These are phyloP conservation scores for Stramonita haemastoma DNA, from an alignment of 2,888 invertebrate species.

Conservation along the genomic window DNA sequence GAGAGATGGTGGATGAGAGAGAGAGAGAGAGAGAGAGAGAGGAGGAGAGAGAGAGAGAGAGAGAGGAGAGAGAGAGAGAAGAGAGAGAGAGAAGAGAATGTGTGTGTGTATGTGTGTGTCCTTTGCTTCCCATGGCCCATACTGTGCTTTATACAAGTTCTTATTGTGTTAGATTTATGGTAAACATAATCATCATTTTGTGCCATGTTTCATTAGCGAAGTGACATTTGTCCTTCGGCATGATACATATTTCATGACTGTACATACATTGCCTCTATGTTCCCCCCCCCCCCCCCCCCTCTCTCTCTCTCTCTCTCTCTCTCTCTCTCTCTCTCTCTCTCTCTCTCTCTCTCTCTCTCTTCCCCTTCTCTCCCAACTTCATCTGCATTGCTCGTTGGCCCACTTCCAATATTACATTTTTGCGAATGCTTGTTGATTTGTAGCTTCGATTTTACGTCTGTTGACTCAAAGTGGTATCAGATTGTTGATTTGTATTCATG, in stretches of 20 bases:
- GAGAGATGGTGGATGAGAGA: neutral
- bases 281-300: neutral
- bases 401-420: neutral
- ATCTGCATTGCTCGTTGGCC: neutral
- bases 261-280: neutral
- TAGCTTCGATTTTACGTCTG: neutral
- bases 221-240: too few species aligned
- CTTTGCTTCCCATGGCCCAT: too few species aligned
- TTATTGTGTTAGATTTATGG: too few species aligned
- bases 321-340: slow-evolving; percentile 24
- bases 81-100: too few species aligned
- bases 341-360: slow-evolving; percentile 21
- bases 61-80: too few species aligned
- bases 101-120: neutral
- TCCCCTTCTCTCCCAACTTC: neutral
- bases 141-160: too few species aligned
- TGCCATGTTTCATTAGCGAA: too few species aligned
- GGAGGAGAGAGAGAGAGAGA: neutral
- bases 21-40: neutral
- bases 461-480: too few species aligned
- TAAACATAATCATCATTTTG: too few species aligned
- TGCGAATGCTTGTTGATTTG: neutral
- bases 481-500: too few species aligned
- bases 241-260: too few species aligned
- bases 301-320: slow-evolving; percentile 32